A percentile compares a stretch with the other conserved stretches of the same genome.
Evolutionary conservation across 2,113 vertebrate species (phyloP).

Genomic region (Uria lomvia): DNA sequence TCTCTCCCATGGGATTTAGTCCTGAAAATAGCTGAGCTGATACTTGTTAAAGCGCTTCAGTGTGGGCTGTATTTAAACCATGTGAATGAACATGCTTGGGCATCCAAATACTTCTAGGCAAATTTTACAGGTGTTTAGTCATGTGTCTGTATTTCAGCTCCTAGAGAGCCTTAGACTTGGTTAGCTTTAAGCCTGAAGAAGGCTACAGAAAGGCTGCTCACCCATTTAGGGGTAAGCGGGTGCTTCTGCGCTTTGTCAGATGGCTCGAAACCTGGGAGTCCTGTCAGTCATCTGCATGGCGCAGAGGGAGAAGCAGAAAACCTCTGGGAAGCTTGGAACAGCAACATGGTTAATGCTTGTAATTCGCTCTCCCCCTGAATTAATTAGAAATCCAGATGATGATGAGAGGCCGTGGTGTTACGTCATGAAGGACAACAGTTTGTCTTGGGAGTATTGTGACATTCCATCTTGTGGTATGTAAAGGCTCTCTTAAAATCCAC

Average conservation of each 20-base stretch:
- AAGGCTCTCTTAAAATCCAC: neutral
- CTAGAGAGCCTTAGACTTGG: neutral
- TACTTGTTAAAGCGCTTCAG: neutral
- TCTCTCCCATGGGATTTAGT: constrained; percentile 29
- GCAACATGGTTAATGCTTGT: neutral
- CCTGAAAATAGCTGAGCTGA: constrained; percentile 34
- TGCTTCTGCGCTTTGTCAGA: neutral
- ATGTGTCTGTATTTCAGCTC: neutral
- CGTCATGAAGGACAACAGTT: constrained; percentile 72
- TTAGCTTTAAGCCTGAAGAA: neutral
- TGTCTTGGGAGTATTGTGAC: constrained; percentile 91
- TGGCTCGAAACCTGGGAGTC: neutral
- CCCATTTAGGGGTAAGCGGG: neutral
- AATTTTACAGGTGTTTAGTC: constrained; percentile 12
- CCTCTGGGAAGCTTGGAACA: neutral
- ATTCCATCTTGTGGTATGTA: constrained; percentile 77
- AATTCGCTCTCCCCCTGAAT: neutral
- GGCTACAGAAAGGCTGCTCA: neutral
- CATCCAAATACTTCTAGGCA: constrained; percentile 20
- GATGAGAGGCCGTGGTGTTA: constrained; percentile 93
- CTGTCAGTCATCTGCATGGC: neutral
- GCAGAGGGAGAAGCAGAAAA: neutral
- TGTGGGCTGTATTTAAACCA: constrained; percentile 30
- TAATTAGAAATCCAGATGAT: constrained; percentile 85
- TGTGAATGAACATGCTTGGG: neutral